Evolutionary conservation across 2,797 vertebrate species (phyloP).

Genomic region (Onychomys arenicola): DNA sequence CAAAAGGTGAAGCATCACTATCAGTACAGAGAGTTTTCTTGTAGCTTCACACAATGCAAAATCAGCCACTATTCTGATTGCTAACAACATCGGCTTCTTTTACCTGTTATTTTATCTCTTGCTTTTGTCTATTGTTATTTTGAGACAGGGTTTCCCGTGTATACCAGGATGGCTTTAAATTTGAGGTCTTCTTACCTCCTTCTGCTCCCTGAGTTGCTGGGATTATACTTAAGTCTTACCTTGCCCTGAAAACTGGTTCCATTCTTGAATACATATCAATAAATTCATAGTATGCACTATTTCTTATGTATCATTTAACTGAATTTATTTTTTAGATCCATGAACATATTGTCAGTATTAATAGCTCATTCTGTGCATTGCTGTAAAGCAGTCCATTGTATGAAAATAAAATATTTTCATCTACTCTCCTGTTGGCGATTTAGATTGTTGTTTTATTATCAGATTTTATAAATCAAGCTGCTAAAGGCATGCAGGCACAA

Average conservation of each 20-base stretch:
- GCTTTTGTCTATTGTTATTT: not conserved
- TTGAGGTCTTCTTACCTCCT: not conserved
- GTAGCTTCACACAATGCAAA: not conserved
- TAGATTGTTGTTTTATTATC: not conserved
- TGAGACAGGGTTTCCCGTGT: not conserved
- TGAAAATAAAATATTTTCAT: not conserved
- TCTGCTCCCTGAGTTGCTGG: not conserved
- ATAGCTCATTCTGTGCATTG: not conserved
- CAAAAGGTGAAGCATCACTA: not conserved
- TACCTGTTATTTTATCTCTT: not conserved
- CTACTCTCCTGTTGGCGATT: not conserved
- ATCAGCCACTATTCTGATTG: not conserved
- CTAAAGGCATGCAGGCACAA: not conserved
- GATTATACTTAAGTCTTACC: not conserved
- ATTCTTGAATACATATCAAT: not conserved
- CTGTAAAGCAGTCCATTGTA: not conserved
- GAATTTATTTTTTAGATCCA: not conserved
- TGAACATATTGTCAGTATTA: not conserved
- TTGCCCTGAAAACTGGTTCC: not conserved
- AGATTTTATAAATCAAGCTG: not conserved
- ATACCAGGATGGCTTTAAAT: not conserved
- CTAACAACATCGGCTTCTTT: not conserved
- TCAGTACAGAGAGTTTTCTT: not conserved
- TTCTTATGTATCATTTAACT: not conserved
- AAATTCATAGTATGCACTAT: not conserved